Conservation (phyloP, 2,888 invertebrate species). For the Dicranocentrus wangi region DNA sequence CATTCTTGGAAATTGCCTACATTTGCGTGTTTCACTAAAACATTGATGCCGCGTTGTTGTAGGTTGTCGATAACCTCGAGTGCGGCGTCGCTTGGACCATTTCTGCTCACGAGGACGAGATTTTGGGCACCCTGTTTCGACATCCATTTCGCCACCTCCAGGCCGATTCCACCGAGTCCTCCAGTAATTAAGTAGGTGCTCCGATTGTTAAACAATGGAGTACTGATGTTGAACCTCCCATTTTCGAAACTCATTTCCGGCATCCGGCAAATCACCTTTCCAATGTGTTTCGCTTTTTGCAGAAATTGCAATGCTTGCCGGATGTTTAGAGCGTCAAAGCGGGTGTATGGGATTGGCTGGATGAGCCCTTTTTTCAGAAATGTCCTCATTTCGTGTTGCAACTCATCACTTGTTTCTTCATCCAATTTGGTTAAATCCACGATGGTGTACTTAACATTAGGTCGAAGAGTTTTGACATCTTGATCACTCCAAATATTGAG, state of each 20-base stretch:
- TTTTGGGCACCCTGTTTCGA: background rate
- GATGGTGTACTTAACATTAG: slow-evolving; percentile 51
- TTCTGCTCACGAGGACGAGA: background rate
- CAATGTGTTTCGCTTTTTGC: slow-evolving; percentile 58
- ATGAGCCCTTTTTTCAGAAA: background rate
- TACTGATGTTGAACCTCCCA: background rate
- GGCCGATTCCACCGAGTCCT: slow-evolving; percentile 62
- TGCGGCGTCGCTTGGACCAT: background rate
- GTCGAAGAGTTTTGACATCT: slow-evolving; percentile 40
- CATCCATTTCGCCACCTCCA: slow-evolving; percentile 64
- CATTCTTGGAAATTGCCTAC: slow-evolving; percentile 31
- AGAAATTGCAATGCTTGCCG: slow-evolving; percentile 50
- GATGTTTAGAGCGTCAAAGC: slow-evolving; percentile 47
- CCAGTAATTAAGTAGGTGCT: slow-evolving; percentile 47
- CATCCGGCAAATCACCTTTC: slow-evolving; percentile 51
- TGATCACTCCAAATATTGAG: slow-evolving; percentile 44
- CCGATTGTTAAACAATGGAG: slow-evolving; percentile 36
- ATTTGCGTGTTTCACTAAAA: background rate
- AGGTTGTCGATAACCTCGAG: background rate
- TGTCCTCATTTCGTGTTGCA: background rate
- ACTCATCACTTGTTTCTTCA: background rate
- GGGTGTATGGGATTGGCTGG: slow-evolving; percentile 44
- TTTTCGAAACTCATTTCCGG: slow-evolving; percentile 21
- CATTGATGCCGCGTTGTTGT: background rate
- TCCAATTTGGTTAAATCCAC: slow-evolving; percentile 28